Evolutionary conservation across 2,888 invertebrate species (phyloP).

Genomic region (Neoitamus cyanurus): DNA sequence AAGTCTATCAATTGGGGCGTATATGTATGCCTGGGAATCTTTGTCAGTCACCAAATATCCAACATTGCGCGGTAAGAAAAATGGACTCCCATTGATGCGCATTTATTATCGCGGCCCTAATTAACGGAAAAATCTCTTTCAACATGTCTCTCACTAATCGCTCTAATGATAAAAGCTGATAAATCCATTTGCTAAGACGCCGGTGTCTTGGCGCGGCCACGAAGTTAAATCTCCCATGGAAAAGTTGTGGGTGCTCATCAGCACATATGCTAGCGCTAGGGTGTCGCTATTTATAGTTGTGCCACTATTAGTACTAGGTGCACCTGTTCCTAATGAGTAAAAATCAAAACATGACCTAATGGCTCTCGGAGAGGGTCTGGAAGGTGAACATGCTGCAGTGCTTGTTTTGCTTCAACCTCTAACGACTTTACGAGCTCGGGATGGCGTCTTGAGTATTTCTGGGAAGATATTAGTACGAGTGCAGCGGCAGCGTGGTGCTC

Average conservation of each 20-base stretch:
- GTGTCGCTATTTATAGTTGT: neutral
- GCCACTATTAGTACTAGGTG: neutral
- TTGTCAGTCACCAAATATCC: neutral
- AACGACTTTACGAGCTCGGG: neutral
- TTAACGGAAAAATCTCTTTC: constrained; percentile 23
- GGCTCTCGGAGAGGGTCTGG: neutral
- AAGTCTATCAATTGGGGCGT: neutral
- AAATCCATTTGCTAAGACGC: constrained; percentile 38
- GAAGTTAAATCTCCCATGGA: neutral
- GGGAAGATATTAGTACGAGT: neutral
- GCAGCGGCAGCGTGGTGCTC: neutral
- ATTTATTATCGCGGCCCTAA: constrained; percentile 13
- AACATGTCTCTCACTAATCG: constrained; percentile 31
- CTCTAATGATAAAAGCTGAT: constrained; percentile 45
- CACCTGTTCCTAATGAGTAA: constrained; percentile 48
- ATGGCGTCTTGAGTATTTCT: neutral
- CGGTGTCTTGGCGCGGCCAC: neutral
- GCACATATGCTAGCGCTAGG: neutral
- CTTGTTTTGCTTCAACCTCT: constrained; percentile 2
- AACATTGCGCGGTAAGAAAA: neutral
- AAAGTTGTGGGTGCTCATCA: neutral
- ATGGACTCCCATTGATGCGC: constrained; percentile 10
- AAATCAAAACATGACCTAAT: constrained; percentile 31
- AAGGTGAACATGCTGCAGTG: neutral
- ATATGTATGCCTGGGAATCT: neutral